Evolutionary conservation across 2,888 invertebrate species (phyloP).

Genomic region (Dicranocentrus wangi): DNA sequence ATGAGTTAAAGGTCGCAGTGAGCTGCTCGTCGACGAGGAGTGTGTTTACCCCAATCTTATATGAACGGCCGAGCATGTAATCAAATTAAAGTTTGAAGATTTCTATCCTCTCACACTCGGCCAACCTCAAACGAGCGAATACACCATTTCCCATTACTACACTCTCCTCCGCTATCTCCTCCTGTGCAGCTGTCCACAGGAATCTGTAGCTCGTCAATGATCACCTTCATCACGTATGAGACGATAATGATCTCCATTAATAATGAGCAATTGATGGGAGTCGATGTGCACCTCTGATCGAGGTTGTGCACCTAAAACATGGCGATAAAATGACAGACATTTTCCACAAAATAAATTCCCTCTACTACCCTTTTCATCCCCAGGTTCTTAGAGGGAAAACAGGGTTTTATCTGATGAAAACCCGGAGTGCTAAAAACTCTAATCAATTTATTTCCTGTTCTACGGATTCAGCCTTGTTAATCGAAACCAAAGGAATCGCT

Average conservation of each 20-base stretch:
- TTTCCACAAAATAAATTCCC: neutral
- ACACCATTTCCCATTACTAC: no score
- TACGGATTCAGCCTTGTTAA: no score
- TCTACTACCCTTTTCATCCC: no score
- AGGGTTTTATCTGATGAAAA: no score
- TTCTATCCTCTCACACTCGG: conserved; percentile 24
- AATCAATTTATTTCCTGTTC: no score
- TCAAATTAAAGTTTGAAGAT: conserved; percentile 33
- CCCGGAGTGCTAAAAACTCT: no score
- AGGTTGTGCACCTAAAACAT: neutral
- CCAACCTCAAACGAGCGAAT: conserved; percentile 8
- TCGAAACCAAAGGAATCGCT: no score
- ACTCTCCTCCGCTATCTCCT: neutral
- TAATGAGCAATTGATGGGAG: conserved; percentile 50
- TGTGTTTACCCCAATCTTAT: neutral
- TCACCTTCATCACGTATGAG: conserved; percentile 27
- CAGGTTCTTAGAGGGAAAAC: no score
- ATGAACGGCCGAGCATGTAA: no score
- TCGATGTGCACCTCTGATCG: neutral
- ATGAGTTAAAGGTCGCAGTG: neutral
- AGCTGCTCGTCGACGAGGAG: no score
- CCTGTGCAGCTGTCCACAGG: conserved; percentile 2
- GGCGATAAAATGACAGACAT: neutral
- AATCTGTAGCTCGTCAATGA: conserved; percentile 35
- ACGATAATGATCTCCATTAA: conserved; percentile 46